Percentiles rank a stretch among this genome's conserved stretches.
phyloP scores from a whole-genome alignment of 2,113 vertebrate genomes.

The Urocynchramus pylzowi region DNA sequence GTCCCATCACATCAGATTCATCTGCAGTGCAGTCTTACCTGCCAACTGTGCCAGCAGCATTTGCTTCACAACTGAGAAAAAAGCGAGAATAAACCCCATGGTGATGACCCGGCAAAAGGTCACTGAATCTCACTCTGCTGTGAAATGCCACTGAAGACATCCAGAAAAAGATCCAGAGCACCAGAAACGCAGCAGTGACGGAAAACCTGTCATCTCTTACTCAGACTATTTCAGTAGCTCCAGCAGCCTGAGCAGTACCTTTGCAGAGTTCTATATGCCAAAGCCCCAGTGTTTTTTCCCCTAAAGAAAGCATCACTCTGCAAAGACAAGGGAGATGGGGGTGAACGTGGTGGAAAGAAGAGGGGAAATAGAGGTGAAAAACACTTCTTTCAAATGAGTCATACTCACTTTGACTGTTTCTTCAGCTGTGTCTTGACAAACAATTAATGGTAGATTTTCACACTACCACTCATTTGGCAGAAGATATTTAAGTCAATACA shows the following conservation, averaged over 20 bases:
- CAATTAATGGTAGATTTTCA: conserved; percentile 40
- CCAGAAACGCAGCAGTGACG: background rate
- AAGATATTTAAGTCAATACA: conserved; percentile 36
- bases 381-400: background rate
- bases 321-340: background rate
- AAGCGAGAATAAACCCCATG: background rate
- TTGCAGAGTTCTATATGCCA: background rate
- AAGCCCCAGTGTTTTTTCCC: background rate
- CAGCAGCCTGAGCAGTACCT: background rate
- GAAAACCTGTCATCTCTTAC: background rate
- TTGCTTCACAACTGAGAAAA: background rate
- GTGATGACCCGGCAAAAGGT: conserved; percentile 2
- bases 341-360: background rate
- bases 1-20: background rate
- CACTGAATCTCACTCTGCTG: background rate
- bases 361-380: background rate
- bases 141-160: background rate
- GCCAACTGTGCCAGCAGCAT: background rate
- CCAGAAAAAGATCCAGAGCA: background rate
- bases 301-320: background rate
- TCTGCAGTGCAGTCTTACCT: conserved; percentile 22
- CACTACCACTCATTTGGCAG: conserved; percentile 34
- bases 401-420: background rate
- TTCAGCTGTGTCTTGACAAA: conserved; percentile 15
- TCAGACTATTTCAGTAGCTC: background rate